Conservation (phyloP, 2,888 invertebrate species). For the Trilocha varians region DNA sequence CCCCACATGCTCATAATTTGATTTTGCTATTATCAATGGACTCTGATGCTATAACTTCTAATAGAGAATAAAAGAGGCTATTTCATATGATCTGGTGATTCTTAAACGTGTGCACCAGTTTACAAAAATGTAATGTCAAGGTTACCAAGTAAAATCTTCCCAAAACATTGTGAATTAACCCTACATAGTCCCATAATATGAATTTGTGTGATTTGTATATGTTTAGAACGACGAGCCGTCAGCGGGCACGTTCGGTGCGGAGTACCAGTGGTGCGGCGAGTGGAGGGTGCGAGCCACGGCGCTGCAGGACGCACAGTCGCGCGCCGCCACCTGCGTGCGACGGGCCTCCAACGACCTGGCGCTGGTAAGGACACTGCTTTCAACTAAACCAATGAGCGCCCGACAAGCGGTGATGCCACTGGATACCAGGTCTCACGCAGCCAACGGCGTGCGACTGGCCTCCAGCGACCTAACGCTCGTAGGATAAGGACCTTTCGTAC, state of each 20-base stretch:
- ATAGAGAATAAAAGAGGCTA: too few relatives aligned
- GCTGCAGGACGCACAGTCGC: conserved; percentile 64
- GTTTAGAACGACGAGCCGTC: conserved; percentile 50
- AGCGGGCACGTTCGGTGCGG: conserved; percentile 66
- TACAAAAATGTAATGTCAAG: too few relatives aligned
- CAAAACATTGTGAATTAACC: too few relatives aligned
- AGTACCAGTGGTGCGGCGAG: conserved; percentile 95
- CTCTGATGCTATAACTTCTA: too few relatives aligned
- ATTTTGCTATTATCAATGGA: too few relatives aligned
- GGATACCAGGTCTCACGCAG: conserved; percentile 38
- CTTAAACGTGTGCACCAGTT: too few relatives aligned
- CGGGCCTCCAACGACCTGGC: conserved; percentile 49
- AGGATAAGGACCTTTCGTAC: too few relatives aligned
- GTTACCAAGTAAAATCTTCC: too few relatives aligned
- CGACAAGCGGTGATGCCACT: conserved; percentile 78
- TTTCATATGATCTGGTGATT: too few relatives aligned
- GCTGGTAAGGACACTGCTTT: conserved; percentile 25
- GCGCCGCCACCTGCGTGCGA: conserved; percentile 35
- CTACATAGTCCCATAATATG: neutral
- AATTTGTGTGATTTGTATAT: neutral
- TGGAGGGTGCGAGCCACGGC: conserved; percentile 83
- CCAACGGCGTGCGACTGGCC: conserved; percentile 36
- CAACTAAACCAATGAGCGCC: neutral
- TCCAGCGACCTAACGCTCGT: conserved; percentile 53
- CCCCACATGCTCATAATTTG: too few relatives aligned